Percentiles rank a stretch among this genome's conserved stretches.
These are phyloP conservation scores for Magallana gigas DNA, from an alignment of 1,140 invertebrate genomes.

Conservation along the genomic window DNA sequence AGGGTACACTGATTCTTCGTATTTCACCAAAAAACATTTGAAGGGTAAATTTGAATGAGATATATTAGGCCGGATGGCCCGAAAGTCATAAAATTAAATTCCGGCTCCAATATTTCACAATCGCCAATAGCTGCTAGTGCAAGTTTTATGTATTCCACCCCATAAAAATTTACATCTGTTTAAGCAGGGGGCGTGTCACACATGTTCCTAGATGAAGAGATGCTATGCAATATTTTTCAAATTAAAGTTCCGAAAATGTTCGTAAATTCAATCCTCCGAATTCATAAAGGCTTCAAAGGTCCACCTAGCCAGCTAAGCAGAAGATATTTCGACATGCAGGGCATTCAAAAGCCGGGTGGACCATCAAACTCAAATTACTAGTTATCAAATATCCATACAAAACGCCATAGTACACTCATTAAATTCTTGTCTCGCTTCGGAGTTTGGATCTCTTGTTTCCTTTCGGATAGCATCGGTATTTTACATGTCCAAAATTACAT, in stretches of 20 bases:
- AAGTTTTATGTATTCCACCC: slow-evolving; percentile 33
- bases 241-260: slow-evolving; percentile 32
- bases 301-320: not conserved
- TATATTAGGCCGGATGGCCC: not conserved
- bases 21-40: slow-evolving; percentile 9
- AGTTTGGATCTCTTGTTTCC: not conserved
- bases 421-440: slow-evolving; percentile 4
- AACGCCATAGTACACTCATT: not conserved
- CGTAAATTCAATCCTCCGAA: slow-evolving; percentile 23
- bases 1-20: not conserved
- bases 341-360: not conserved
- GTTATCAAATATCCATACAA: slow-evolving; percentile 23
- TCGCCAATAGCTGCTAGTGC: not conserved
- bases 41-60: slow-evolving; percentile 11
- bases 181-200: not conserved
- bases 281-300: slow-evolving; percentile 30
- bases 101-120: slow-evolving; percentile 3
- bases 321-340: not conserved
- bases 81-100: not conserved
- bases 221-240: slow-evolving; percentile 30
- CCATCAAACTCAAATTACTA: slow-evolving; percentile 24
- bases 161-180: slow-evolving; percentile 26
- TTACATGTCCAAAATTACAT: slow-evolving; percentile 22
- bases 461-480: not conserved
- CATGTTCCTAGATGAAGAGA: slow-evolving; percentile 30